Conservation (phyloP, 2,888 invertebrate genomes). For the Ischnura elegans region DNA sequence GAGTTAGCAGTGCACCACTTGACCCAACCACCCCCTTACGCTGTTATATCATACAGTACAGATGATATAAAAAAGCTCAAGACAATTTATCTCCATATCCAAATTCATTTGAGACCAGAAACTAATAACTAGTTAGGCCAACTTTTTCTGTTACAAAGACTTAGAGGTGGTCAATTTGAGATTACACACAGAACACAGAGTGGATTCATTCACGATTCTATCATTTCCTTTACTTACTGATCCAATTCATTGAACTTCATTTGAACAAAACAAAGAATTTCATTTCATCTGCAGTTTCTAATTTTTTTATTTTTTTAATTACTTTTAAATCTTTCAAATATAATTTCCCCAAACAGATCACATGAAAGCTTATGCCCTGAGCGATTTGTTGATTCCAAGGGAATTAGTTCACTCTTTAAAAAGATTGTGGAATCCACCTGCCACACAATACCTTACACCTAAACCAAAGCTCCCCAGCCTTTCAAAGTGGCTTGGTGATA, state of each 20-base stretch:
- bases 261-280: constrained; percentile 58
- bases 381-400: constrained; percentile 69
- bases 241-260: constrained; percentile 50
- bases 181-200: constrained; percentile 71
- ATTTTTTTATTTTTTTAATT: constrained; percentile 74
- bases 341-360: constrained; percentile 69
- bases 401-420: constrained; percentile 68
- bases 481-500: constrained; percentile 65
- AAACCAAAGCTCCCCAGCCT: constrained; percentile 64
- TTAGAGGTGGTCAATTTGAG: constrained; percentile 67
- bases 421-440: constrained; percentile 68
- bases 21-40: constrained; percentile 25
- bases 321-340: constrained; percentile 67
- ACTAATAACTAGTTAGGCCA: constrained; percentile 68
- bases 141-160: constrained; percentile 54
- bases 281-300: constrained; percentile 52
- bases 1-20: constrained; percentile 46
- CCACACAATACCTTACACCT: constrained; percentile 67
- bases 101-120: constrained; percentile 64
- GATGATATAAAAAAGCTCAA: constrained; percentile 58
- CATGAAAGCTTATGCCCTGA: constrained; percentile 69
- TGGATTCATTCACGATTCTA: constrained; percentile 71
- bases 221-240: constrained; percentile 50
- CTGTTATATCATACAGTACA: constrained; percentile 35
- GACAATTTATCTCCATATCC: constrained; percentile 59